Evolutionary conservation across 2,797 vertebrate species (phyloP).

Genomic region (Mus minutoides): DNA sequence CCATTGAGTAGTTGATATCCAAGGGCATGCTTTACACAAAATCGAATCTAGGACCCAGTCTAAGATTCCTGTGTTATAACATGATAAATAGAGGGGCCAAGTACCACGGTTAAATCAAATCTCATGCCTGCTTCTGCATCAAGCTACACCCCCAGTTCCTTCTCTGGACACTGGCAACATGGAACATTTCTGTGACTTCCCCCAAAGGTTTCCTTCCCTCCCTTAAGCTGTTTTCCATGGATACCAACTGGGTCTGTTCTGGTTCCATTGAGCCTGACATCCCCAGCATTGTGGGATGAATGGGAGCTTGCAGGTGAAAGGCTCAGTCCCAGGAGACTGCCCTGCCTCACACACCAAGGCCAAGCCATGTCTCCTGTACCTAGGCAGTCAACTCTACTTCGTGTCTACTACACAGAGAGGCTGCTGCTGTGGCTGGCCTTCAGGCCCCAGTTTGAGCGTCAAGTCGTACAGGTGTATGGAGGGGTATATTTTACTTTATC

Average conservation of each 20-base stretch:
- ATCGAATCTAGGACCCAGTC: background rate
- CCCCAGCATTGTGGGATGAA: accelerated
- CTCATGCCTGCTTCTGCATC: background rate
- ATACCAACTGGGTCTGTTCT: background rate
- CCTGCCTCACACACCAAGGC: background rate
- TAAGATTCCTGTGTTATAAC: background rate
- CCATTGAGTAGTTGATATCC: background rate
- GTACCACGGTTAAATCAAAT: background rate
- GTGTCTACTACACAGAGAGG: accelerated
- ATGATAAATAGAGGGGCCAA: background rate
- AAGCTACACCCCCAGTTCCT: background rate
- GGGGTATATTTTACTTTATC: slow-evolving; percentile 10
- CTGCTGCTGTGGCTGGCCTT: background rate
- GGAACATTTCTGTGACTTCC: background rate
- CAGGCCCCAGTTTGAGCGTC: background rate
- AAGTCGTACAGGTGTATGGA: background rate
- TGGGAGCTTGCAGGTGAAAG: background rate
- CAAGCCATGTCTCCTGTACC: background rate
- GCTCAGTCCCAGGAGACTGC: background rate
- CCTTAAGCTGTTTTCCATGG: background rate
- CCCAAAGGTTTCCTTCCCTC: background rate
- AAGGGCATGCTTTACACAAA: background rate
- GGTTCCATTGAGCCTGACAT: background rate
- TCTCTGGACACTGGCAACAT: background rate
- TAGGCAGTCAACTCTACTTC: background rate